Conservation (phyloP, 2,113 vertebrate genomes). For the Illadopsis cleaveri region DNA sequence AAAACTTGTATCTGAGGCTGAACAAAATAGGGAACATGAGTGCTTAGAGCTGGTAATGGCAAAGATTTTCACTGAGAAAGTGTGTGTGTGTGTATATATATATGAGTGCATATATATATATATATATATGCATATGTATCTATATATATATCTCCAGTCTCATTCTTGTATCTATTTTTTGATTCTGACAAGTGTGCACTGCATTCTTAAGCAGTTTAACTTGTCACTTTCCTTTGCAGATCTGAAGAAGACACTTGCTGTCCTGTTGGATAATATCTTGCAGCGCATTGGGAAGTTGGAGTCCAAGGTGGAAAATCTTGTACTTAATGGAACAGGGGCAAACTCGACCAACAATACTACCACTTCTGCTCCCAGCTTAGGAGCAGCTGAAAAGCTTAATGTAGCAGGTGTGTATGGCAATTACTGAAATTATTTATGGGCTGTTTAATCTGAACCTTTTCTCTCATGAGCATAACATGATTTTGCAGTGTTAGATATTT, state of each 20-base stretch:
- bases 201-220: neutral
- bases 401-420: slow-evolving; percentile 86
- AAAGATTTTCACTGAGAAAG: neutral
- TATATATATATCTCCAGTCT: neutral
- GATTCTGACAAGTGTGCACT: neutral
- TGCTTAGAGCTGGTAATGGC: neutral
- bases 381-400: slow-evolving; percentile 89
- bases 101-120: rapidly evolving
- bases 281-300: slow-evolving; percentile 94
- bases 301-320: slow-evolving; percentile 93
- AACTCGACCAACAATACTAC: slow-evolving; percentile 90
- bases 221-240: slow-evolving; percentile 74
- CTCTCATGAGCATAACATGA: neutral
- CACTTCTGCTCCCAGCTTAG: slow-evolving; percentile 80
- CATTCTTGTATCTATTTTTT: neutral
- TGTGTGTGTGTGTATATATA: rapidly evolving
- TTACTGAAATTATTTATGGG: neutral
- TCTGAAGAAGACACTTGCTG: slow-evolving; percentile 97
- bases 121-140: rapidly evolving
- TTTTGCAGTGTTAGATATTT: neutral
- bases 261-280: slow-evolving; percentile 96
- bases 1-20: neutral
- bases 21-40: neutral
- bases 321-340: slow-evolving; percentile 88
- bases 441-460: neutral